phyloP scores from a whole-genome alignment of 2,888 invertebrate genomes.

The Tipula helvola region DNA sequence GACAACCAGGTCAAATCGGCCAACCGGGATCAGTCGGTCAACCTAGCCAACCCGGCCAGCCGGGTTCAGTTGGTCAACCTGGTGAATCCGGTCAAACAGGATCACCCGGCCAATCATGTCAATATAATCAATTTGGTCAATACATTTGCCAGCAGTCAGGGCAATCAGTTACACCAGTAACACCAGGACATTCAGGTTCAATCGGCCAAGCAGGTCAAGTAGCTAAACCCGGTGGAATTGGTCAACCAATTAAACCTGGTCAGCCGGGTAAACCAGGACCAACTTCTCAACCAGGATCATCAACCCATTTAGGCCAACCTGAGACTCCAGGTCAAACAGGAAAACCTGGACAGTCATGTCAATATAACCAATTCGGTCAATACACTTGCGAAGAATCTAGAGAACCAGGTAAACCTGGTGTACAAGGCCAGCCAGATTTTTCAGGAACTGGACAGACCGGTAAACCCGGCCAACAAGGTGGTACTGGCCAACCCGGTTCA shows the following conservation, averaged over 20 bases:
- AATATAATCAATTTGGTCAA: neutral
- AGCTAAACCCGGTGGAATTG: conserved; percentile 16
- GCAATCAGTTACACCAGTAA: conserved; percentile 22
- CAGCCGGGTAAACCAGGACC: conserved; percentile 21
- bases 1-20: conserved; percentile 21
- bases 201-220: conserved; percentile 23
- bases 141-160: neutral
- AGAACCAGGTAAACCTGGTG: conserved; percentile 22
- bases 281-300: conserved; percentile 20
- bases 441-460: conserved; percentile 23
- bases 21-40: conserved; percentile 22
- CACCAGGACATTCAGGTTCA: conserved; percentile 16
- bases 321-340: conserved; percentile 15
- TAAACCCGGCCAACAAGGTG: conserved; percentile 18
- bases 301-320: conserved; percentile 13
- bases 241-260: conserved; percentile 20
- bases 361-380: neutral
- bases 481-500: neutral
- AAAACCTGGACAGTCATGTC: too few relatives aligned
- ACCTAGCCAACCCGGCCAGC: conserved; percentile 13
- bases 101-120: too few relatives aligned
- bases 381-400: neutral
- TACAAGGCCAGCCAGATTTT: conserved; percentile 16
- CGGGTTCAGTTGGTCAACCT: conserved; percentile 23
- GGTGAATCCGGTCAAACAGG: conserved; percentile 15